These are phyloP conservation scores for Drosophila sproati DNA, from an alignment of 1,140 invertebrate genomes.

Conservation along the genomic window DNA sequence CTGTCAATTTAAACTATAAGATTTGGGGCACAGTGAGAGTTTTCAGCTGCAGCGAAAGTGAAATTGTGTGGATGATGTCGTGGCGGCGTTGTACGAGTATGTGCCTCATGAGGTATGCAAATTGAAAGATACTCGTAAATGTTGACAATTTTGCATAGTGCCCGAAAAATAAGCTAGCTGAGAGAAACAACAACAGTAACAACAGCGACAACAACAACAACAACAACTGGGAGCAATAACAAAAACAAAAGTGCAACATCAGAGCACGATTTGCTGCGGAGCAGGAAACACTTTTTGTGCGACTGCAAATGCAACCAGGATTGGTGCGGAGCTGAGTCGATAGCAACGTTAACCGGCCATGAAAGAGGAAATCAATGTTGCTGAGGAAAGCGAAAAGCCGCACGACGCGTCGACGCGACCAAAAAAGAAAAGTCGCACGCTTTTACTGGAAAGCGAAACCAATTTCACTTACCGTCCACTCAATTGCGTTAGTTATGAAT, in stretches of 20 bases:
- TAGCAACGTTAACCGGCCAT: slow-evolving; percentile 62
- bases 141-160: slow-evolving; percentile 53
- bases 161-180: slow-evolving; percentile 34
- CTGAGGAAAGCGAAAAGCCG: slow-evolving; percentile 50
- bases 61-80: slow-evolving; percentile 22
- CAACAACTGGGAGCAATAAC: background rate
- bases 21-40: slow-evolving; percentile 15
- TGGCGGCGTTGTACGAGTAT: slow-evolving; percentile 1
- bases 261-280: slow-evolving; percentile 60
- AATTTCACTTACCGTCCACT: slow-evolving; percentile 70
- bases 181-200: background rate
- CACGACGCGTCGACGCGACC: slow-evolving; percentile 21
- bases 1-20: slow-evolving; percentile 36
- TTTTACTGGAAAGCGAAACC: slow-evolving; percentile 65
- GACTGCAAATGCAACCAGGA: slow-evolving; percentile 25
- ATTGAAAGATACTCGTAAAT: slow-evolving; percentile 45
- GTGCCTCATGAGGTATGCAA: slow-evolving; percentile 45
- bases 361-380: slow-evolving; percentile 79
- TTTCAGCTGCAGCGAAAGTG: slow-evolving; percentile 35
- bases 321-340: slow-evolving; percentile 5
- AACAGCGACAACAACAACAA: slow-evolving; percentile 23
- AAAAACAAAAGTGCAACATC: slow-evolving; percentile 18
- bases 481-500: slow-evolving; percentile 63
- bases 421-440: slow-evolving; percentile 72
- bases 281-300: slow-evolving; percentile 68